These are phyloP conservation scores for Gambusia affinis DNA, from an alignment of 2,113 vertebrate genomes.

Conservation along the genomic window DNA sequence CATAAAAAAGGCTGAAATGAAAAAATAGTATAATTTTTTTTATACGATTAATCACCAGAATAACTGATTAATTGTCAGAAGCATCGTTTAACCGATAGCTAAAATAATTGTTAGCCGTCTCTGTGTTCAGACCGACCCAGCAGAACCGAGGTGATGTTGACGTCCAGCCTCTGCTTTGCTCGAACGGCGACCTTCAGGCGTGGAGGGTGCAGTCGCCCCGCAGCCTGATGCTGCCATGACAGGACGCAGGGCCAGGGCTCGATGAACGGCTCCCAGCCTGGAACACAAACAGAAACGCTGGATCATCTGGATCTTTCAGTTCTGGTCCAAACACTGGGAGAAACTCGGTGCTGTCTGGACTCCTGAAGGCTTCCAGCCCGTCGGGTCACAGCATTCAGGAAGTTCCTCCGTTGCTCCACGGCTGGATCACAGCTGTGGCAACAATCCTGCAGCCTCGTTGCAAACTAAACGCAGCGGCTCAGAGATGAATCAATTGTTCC, in stretches of 20 bases:
- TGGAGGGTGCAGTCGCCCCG: conserved; percentile 91
- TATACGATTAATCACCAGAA: too few species aligned
- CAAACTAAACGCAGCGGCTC: too few species aligned
- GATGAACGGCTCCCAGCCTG: conserved; percentile 97
- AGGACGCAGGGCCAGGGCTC: conserved; percentile 93
- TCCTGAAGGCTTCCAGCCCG: too few species aligned
- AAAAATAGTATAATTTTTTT: too few species aligned
- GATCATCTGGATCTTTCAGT: neutral
- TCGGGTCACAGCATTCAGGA: too few species aligned
- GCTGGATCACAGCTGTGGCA: too few species aligned
- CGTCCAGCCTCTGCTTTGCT: conserved; percentile 89
- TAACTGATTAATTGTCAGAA: too few species aligned
- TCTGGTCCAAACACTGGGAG: neutral
- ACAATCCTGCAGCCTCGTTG: too few species aligned
- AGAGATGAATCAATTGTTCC: too few species aligned
- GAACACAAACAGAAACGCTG: neutral
- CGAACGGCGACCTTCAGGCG: conserved; percentile 88
- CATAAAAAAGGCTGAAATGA: too few species aligned
- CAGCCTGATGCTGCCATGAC: conserved; percentile 91
- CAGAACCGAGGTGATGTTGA: conserved; percentile 94
- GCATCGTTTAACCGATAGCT: too few species aligned
- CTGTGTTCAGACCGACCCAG: conserved; percentile 77
- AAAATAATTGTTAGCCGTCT: neutral
- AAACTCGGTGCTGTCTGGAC: neutral
- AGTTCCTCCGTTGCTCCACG: too few species aligned